phyloP scores from a whole-genome alignment of 2,113 vertebrate genomes.

The Phaetusa simplex region DNA sequence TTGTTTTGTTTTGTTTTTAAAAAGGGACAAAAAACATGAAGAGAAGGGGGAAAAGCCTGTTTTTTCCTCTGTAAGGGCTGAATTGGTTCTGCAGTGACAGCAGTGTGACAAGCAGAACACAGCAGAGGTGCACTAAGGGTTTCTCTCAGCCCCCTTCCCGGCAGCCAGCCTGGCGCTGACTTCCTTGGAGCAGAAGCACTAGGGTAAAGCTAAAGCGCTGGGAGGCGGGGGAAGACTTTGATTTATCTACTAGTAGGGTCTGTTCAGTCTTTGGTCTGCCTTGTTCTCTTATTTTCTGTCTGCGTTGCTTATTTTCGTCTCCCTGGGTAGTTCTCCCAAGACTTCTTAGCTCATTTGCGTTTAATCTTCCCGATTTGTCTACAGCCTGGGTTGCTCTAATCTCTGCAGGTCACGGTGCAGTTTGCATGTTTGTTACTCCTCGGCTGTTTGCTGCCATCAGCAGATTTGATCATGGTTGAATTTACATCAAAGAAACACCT shows the following conservation, averaged over 20 bases:
- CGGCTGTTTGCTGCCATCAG: constrained; percentile 16
- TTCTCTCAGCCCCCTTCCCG: not conserved
- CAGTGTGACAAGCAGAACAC: not conserved
- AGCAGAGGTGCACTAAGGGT: not conserved
- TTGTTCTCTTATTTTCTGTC: not conserved
- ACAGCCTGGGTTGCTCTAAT: not conserved
- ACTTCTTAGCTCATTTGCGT: not conserved
- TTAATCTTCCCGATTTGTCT: not conserved
- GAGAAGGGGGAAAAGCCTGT: not conserved
- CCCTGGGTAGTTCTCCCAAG: not conserved
- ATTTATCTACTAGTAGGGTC: not conserved
- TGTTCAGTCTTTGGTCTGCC: not conserved
- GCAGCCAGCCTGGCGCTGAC: not conserved
- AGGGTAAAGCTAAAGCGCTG: not conserved
- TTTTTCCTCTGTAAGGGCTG: not conserved
- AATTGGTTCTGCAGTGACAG: not conserved
- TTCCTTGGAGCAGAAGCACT: not conserved
- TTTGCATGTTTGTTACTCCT: not conserved
- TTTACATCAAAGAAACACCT: constrained; percentile 40
- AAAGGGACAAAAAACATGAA: not conserved
- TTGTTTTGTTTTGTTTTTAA: not conserved
- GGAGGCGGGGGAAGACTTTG: not conserved
- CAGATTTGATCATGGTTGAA: not conserved
- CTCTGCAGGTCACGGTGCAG: constrained; percentile 13
- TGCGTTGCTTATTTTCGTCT: not conserved